Evolutionary conservation across 2,888 invertebrate genomes (phyloP), one percentile per base, ranked within the genome.

Genomic region (Vanessa cardui): DNA sequence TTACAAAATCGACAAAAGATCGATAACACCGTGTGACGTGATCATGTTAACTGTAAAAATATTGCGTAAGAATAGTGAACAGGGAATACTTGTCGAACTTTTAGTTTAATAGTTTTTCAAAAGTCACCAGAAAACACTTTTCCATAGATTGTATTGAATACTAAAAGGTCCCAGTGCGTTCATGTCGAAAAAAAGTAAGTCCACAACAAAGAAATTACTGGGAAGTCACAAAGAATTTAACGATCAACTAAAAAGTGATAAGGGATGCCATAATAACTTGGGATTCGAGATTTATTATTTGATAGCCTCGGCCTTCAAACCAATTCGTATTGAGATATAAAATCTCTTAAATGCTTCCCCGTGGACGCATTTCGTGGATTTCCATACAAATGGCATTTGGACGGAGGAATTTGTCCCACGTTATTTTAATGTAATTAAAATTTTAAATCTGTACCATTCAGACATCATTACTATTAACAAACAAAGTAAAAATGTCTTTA

Each of bases 311-410:
- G 20, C 31, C 20, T 44, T 39, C 44, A 61, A 50, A 62, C 52
- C 50, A 52, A 50, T 50, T 33, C 52, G 26, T 26, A 31, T 50
- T 60, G 54, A 64, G 60, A 58, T 62, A 62, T 45, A 47, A 58
- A 61, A 18, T 31, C 54, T 60, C 61, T 62, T 45, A 52, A 69
- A 71, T 54, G 69, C 20, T 54, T 62, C 71, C 71, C 71, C 44
- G 16, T 44, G 66, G 71, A 62, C 61, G 52, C 60, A 58, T 71
- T 69, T 64, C 45, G 21, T 54, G 12, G 33, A 71, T 71, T 71
- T 64, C 66, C 69, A 69, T 71, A 64, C 62, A 63, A 66, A 71
- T 64, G 47, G 58, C 54, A 21, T 45, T 64, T 58, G 26, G 50
- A 58, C 64, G 49, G 45, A 62, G 64, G 64, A 64, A 64, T 66